These are phyloP conservation scores for Clinocottus analis DNA, from an alignment of 2,113 vertebrate genomes.

Conservation along the genomic window DNA sequence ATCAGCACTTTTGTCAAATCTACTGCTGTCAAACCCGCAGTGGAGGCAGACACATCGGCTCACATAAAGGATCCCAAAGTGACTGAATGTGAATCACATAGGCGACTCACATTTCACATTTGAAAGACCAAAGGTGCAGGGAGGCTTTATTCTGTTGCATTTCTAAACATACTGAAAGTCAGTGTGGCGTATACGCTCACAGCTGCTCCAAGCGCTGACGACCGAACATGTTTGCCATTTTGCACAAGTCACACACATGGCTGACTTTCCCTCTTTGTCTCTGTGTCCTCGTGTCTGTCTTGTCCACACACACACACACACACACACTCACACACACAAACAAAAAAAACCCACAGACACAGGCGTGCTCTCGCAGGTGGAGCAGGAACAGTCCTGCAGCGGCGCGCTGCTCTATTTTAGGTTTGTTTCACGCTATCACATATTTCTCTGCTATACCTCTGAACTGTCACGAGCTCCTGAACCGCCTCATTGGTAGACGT, in stretches of 20 bases:
- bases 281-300: constrained; percentile 53
- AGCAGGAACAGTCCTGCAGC: constrained; percentile 62
- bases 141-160: constrained; percentile 25
- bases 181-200: constrained; percentile 60
- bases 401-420: constrained; percentile 62
- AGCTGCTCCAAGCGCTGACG: constrained; percentile 72
- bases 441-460: constrained; percentile 33
- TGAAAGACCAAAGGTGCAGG: constrained; percentile 39
- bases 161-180: constrained; percentile 54
- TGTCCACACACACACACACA: constrained; percentile 8
- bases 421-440: constrained; percentile 46
- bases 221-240: constrained; percentile 62
- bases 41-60: constrained; percentile 12
- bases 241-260: constrained; percentile 68
- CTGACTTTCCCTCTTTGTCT: constrained; percentile 57
- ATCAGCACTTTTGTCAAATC: constrained; percentile 22
- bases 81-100: constrained; percentile 25
- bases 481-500: constrained; percentile 7
- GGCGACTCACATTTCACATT: constrained; percentile 28
- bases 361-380: constrained; percentile 60
- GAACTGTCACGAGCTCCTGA: constrained; percentile 18
- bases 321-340: constrained; percentile 37
- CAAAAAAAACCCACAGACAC: not conserved
- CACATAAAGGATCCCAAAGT: constrained; percentile 16
- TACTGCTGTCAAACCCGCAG: constrained; percentile 23